Evolutionary conservation across 2,113 vertebrate genomes (phyloP), one percentile per base, ranked within the genome.

Genomic region (Syngnathus typhle): DNA sequence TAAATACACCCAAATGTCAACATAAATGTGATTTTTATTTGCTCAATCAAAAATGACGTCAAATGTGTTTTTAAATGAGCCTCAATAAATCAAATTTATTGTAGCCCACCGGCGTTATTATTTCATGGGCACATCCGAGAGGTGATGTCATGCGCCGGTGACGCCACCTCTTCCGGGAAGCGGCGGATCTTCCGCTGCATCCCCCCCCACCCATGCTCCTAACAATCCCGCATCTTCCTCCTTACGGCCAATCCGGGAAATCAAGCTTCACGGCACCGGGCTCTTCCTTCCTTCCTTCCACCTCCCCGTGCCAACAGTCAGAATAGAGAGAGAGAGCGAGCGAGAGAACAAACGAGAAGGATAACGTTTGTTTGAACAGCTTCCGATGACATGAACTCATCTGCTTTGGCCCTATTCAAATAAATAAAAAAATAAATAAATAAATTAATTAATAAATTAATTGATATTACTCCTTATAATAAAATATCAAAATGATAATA

Each of bases 111-210:
- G 2, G 15, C 6, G 18, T 47, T 4, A 21, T 51, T 51, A 51
- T 55, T 55, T 55, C 10, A 55, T 23, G 10, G 5, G 10, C 23
- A 55, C 8, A 23, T 32, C 54, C 12, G 27, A 32, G 49, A 47
- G 37, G 15, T 8, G 9, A 8, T 32, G 39, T 64, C 46, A 23
- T 27, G 41, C 15, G n/a, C 7, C 5, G 52, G 37, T 75, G 21
- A 36, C 81, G 71, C 87, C 86, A 87, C 77, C 65, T 71, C 88
- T 91, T 92, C 91, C 91, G 85, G 90, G 88, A 91, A 91, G 75
- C 77, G 32, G 66, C 60, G 8, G 60, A 44, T 71, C 67, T 78
- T 77, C 77, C 68, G 76, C 65, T 36, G 70, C 69, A 67, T 73
- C 3, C 8, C 3, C 49, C 49, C 49, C 49, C 19, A 49, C 5